Conservation (phyloP, 2,113 vertebrate species). For the Crotalus tigris region DNA sequence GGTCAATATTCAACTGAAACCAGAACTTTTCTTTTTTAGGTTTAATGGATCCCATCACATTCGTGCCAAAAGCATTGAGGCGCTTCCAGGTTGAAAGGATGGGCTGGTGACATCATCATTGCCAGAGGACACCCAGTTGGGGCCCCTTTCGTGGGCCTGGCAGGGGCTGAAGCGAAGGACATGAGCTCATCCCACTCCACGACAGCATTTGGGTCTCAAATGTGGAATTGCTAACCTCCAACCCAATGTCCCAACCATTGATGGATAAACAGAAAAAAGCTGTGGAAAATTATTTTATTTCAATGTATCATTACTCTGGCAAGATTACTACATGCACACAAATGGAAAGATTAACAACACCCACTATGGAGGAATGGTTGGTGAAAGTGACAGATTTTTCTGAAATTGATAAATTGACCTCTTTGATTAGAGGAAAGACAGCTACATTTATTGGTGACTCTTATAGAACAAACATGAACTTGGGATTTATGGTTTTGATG, state of each 20-base stretch:
- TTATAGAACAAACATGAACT: neutral
- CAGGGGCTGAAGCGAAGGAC: neutral
- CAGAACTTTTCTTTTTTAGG: neutral
- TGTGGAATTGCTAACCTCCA: neutral
- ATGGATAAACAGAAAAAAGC: neutral
- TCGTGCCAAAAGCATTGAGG: neutral
- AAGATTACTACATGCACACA: neutral
- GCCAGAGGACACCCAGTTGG: neutral
- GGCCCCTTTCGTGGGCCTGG: neutral
- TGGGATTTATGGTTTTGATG: neutral
- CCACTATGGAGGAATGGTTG: neutral
- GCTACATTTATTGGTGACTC: neutral
- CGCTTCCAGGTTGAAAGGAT: neutral
- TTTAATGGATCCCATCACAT: neutral
- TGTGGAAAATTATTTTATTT: neutral
- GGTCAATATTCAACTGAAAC: neutral
- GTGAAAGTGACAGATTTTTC: neutral
- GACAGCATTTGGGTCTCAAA: neutral
- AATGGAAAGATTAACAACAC: neutral
- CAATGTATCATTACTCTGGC: neutral
- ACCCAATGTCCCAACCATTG: neutral
- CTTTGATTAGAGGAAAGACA: neutral
- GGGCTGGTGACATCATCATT: neutral
- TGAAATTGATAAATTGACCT: neutral
- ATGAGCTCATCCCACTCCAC: neutral